Evolutionary conservation across 2,888 invertebrate species (phyloP), one percentile per base, ranked within the genome.

Genomic region (Drosophila limbata): DNA sequence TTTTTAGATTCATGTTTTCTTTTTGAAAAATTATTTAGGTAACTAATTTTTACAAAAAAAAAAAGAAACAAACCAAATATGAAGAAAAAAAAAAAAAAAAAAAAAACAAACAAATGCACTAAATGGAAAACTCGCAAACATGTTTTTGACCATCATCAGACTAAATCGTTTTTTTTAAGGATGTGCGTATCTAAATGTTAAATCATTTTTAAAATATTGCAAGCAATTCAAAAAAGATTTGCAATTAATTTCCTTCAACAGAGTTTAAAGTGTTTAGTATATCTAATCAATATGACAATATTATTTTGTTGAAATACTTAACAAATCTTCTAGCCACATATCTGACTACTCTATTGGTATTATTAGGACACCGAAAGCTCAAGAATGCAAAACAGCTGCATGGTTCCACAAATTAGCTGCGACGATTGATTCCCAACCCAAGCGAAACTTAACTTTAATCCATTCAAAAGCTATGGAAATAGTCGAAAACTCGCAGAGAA

Each of bases 1-100:
- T 61, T 65, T 72, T 70, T 76, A 42, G 71, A 74, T 60, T 59
- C 59, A 70, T 68, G 44, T 77, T 77, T 77, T 61, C 61, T 75
- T 69, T 85, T 79, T 57, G 37, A 53, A 75, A 68, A 67, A 75
- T 70, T 67, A 53, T 73, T 80, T 65, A 60, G 56, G 59, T 51
- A 66, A 62, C 63, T 77, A 19, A 69, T 60, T 60, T 39, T 31
- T 48, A 39, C 48, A 59, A 19, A 56, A 11, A 17, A 48, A 62
- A 50, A 42, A 50, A 62, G 55, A 59, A 15, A 57, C 2, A 9
- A 37, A 37, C 17, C 13, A 21, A 56, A 66, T 31, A 39, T 15
- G 10, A 33, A 45, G 5, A 40, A 61, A 70, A 69, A 71, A 70
- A 47, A 19, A 6, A 10, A 19, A 62, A 40, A 31, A 33, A 45